phyloP scores from a whole-genome alignment of 2,113 vertebrate genomes.

The Myiopsitta monachus region DNA sequence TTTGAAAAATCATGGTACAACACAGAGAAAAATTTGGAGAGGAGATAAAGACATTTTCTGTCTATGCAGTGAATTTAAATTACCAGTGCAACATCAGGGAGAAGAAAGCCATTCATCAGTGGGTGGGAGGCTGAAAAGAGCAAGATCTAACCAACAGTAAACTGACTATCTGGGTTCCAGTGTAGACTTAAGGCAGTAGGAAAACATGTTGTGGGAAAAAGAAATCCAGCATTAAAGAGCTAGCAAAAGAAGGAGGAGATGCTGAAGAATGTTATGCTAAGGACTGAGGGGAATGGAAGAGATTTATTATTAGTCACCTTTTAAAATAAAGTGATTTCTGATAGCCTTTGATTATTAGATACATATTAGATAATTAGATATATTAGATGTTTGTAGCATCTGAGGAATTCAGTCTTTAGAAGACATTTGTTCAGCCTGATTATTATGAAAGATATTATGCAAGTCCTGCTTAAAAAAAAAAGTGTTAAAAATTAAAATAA shows the following conservation, averaged over 20 bases:
- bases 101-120: not conserved
- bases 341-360: not conserved
- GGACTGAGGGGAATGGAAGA: not conserved
- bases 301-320: not conserved
- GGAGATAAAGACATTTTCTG: not conserved
- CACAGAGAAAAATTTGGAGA: not conserved
- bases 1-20: not conserved
- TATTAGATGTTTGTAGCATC: not conserved
- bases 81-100: not conserved
- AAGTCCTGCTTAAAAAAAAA: not conserved
- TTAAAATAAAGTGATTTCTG: not conserved
- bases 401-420: not conserved
- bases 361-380: too few species aligned
- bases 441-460: not conserved
- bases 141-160: not conserved
- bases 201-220: not conserved
- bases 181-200: not conserved
- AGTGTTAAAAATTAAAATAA: not conserved
- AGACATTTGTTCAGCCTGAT: not conserved
- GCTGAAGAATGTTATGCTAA: not conserved
- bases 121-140: not conserved
- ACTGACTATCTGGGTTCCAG: not conserved
- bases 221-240: not conserved
- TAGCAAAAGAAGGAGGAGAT: not conserved
- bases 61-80: not conserved